Evolutionary conservation across 2,797 vertebrate genomes (phyloP).

Genomic region (Sebastes variabilis): DNA sequence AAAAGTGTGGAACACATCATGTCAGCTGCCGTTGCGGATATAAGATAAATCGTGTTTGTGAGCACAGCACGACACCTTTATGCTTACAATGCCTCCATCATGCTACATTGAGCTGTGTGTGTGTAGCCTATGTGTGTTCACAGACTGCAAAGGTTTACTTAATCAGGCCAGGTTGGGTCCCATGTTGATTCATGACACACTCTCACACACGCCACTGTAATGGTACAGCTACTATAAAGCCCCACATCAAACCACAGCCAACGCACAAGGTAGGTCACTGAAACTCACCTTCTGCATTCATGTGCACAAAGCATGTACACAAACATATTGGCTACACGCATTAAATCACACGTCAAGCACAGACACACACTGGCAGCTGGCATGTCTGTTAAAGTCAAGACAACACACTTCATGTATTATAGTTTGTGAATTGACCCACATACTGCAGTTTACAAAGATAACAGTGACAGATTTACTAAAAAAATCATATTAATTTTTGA

Average conservation of each 20-base stretch:
- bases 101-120: background rate
- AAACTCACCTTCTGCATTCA: conserved; percentile 12
- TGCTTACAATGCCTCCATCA: background rate
- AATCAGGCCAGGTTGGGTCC: conserved; percentile 48
- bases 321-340: background rate
- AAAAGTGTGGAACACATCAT: conserved; percentile 1
- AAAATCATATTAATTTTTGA: background rate
- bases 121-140: background rate
- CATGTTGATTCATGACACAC: conserved; percentile 27
- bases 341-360: background rate
- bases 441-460: background rate
- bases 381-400: background rate
- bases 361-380: conserved; percentile 5
- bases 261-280: conserved; percentile 12
- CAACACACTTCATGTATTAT: background rate
- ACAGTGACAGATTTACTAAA: background rate
- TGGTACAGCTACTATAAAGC: conserved; percentile 4
- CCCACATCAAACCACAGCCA: background rate
- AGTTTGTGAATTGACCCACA: background rate
- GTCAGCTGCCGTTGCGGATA: conserved; percentile 1
- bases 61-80: conserved; percentile 7
- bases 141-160: conserved; percentile 20
- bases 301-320: background rate
- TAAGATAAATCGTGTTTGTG: conserved; percentile 16
- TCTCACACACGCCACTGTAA: background rate